phyloP scores from a whole-genome alignment of 2,797 vertebrate genomes.

The Pantherophis alleghaniensis region DNA sequence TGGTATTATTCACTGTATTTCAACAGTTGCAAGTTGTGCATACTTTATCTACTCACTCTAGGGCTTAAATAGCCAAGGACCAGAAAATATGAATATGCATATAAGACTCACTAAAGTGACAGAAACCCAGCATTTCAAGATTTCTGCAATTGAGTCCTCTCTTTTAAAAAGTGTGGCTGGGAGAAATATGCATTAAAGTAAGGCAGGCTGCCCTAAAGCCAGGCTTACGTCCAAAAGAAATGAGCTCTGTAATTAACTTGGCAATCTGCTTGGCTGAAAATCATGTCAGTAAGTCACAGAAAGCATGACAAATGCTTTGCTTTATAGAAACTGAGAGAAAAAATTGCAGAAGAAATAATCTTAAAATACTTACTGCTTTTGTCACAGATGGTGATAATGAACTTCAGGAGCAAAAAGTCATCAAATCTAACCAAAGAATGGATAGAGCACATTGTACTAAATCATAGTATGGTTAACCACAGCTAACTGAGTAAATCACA shows the following conservation, averaged over 20 bases:
- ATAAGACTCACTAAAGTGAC: neutral
- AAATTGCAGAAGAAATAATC: neutral
- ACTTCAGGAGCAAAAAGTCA: neutral
- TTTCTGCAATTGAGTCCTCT: neutral
- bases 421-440: neutral
- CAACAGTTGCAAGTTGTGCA: neutral
- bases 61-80: neutral
- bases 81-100: neutral
- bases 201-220: slow-evolving; percentile 4
- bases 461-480: neutral
- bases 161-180: neutral
- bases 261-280: slow-evolving; percentile 13
- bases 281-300: slow-evolving; percentile 10
- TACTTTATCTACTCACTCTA: neutral
- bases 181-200: slow-evolving; percentile 7
- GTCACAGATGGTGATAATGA: neutral
- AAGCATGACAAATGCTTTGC: slow-evolving; percentile 12
- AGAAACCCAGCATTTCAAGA: neutral
- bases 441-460: neutral
- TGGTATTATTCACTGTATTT: neutral
- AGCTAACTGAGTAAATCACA: neutral
- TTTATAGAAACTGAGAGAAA: neutral
- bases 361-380: slow-evolving; percentile 8
- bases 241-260: slow-evolving; percentile 26
- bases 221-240: slow-evolving; percentile 20